Conservation (phyloP, 2,797 vertebrate genomes). For the Etheostoma perlongum region DNA sequence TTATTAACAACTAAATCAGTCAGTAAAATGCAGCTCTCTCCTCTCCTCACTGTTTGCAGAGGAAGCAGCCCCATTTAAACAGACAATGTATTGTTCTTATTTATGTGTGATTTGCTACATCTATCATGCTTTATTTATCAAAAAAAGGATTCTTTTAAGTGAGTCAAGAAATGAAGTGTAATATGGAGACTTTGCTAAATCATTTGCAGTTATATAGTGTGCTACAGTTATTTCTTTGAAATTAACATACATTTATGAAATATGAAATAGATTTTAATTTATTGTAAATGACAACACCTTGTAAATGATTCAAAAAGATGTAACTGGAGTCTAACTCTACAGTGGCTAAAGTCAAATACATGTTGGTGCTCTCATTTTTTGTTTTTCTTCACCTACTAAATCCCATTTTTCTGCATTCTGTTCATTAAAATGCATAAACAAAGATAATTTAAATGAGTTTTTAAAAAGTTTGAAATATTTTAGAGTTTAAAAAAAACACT, state of each 20-base stretch:
- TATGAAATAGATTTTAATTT: not conserved
- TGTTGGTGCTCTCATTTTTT: too few species aligned
- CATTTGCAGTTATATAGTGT: not conserved
- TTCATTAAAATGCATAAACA: not conserved
- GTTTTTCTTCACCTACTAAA: too few species aligned
- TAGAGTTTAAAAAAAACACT: not conserved
- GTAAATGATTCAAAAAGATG: not conserved
- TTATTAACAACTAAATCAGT: conserved; percentile 29
- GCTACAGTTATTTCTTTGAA: not conserved
- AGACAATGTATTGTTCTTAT: too few species aligned
- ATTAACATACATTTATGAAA: not conserved
- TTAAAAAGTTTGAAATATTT: not conserved
- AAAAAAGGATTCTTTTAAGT: conserved; percentile 1
- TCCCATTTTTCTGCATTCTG: not conserved
- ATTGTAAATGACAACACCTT: not conserved
- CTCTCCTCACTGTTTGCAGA: conserved; percentile 1
- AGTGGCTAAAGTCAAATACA: not conserved
- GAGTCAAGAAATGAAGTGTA: not conserved
- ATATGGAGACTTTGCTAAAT: not conserved
- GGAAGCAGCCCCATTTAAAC: not conserved
- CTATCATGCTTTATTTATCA: not conserved
- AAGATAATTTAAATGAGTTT: not conserved
- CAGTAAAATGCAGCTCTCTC: conserved; percentile 7
- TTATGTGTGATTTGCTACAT: not conserved
- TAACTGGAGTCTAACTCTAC: not conserved